Evolutionary conservation across 2,113 vertebrate genomes (phyloP).

Genomic region (Forbesichthys agassizii): DNA sequence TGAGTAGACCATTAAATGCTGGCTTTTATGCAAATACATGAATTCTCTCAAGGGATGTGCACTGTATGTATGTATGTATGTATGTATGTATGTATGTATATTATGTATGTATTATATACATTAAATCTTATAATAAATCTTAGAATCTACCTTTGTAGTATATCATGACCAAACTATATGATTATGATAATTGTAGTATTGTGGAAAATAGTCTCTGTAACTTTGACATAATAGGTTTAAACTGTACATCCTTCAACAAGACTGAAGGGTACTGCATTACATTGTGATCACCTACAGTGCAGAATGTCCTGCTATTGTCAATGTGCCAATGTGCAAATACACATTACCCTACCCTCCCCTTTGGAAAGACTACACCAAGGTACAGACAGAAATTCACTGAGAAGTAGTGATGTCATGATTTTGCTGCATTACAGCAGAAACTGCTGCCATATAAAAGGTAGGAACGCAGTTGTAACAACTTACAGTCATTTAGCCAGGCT

Average conservation of each 20-base stretch:
- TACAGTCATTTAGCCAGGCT: too few relatives aligned
- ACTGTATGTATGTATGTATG: background rate
- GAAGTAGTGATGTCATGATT: conserved; percentile 65
- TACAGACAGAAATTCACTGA: conserved; percentile 44
- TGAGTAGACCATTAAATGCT: too few relatives aligned
- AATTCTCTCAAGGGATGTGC: too few relatives aligned
- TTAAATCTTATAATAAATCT: background rate
- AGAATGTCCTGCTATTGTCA: conserved; percentile 1
- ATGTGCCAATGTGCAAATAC: conserved; percentile 3
- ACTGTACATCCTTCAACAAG: background rate
- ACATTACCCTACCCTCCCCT: conserved; percentile 3
- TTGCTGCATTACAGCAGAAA: conserved; percentile 69
- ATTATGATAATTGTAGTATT: too few relatives aligned
- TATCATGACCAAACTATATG: too few relatives aligned
- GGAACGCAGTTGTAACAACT: conserved; percentile 5
- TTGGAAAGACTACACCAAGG: conserved; percentile 19
- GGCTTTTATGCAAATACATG: too few relatives aligned
- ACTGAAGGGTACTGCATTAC: background rate
- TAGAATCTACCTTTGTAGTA: too few relatives aligned
- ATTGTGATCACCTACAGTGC: background rate
- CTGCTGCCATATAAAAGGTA: conserved; percentile 48
- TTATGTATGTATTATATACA: background rate
- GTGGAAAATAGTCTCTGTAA: background rate
- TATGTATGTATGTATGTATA: background rate
- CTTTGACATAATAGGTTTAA: background rate